Evolutionary conservation across 2,113 vertebrate genomes (phyloP).

Genomic region (Dendrocopos noguchii): DNA sequence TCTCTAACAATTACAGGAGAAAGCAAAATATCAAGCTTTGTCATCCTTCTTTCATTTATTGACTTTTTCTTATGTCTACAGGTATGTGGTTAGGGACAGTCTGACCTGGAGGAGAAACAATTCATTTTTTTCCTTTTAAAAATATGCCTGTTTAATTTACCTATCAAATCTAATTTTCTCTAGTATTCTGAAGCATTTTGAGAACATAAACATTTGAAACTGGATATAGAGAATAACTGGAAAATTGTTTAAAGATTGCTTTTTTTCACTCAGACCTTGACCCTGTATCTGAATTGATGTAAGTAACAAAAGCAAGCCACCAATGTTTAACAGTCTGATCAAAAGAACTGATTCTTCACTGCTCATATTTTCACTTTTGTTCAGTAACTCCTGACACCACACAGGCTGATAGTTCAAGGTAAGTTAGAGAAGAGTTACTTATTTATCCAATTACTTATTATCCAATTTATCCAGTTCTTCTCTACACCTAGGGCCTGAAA

Average conservation of each 20-base stretch:
- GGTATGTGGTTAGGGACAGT: not conserved
- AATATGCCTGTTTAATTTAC: not conserved
- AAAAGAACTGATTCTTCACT: not conserved
- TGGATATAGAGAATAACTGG: not conserved
- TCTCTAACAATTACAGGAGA: not conserved
- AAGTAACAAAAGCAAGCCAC: not conserved
- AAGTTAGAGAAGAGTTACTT: not conserved
- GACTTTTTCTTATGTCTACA: not conserved
- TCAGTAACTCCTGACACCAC: not conserved
- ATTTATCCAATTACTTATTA: not conserved
- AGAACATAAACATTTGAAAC: not conserved
- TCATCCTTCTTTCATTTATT: not conserved
- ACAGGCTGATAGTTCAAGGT: not conserved
- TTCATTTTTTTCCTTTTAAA: not conserved
- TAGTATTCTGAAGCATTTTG: not conserved
- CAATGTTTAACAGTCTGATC: not conserved
- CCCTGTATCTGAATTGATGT: not conserved
- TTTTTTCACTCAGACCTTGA: not conserved
- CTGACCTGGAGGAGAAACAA: not conserved
- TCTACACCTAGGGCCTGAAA: not conserved
- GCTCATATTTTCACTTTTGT: not conserved
- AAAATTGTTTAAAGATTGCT: not conserved
- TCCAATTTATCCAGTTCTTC: not conserved
- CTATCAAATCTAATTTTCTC: not conserved
- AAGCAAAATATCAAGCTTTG: not conserved